Percentiles rank a stretch among this genome's conserved stretches.
Evolutionary conservation across 2,888 invertebrate genomes (phyloP).

Genomic region (Macrophya annulata): DNA sequence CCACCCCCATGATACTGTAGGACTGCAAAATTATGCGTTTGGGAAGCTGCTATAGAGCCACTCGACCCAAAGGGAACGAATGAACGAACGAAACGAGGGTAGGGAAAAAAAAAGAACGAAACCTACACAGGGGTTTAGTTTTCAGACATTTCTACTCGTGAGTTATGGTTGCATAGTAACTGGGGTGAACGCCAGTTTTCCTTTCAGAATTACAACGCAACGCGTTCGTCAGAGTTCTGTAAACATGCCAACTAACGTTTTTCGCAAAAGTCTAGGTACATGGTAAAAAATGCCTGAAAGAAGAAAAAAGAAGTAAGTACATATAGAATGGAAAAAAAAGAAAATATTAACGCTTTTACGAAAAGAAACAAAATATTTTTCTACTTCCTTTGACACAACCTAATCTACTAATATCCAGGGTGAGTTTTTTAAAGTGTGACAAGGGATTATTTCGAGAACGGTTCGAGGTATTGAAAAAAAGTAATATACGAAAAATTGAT

Average conservation of each 20-base stretch:
- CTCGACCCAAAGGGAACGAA: slow-evolving; percentile 2
- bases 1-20: background rate
- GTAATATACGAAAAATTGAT: too few species aligned
- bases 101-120: background rate
- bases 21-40: background rate
- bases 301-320: background rate
- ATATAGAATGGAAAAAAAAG: too few species aligned
- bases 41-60: background rate
- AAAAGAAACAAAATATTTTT: too few species aligned
- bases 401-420: too few species aligned
- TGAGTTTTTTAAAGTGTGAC: too few species aligned
- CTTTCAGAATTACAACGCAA: background rate
- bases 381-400: too few species aligned
- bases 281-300: background rate
- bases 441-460: too few species aligned
- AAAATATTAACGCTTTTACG: background rate
- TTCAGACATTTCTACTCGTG: background rate
- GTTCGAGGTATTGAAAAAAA: too few species aligned
- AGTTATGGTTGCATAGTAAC: slow-evolving; percentile 2
- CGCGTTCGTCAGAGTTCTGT: background rate
- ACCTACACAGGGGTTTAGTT: background rate
- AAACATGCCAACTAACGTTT: background rate
- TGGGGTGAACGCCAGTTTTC: background rate
- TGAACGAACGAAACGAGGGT: background rate
- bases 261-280: background rate